Conservation (phyloP, 1,140 invertebrate species). For the Dysdera silvatica region DNA sequence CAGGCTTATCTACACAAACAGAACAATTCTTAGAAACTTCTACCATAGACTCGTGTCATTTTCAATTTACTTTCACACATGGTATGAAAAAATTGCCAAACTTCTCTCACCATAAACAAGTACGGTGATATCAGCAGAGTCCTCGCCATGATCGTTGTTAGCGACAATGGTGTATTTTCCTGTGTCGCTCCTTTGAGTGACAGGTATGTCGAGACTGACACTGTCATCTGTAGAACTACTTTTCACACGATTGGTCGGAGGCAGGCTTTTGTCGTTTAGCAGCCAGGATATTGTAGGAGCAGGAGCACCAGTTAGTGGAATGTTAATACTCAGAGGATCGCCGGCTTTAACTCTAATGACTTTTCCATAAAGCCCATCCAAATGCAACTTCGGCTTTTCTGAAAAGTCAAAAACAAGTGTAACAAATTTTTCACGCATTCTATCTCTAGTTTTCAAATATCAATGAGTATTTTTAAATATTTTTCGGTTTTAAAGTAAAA, state of each 20-base stretch:
- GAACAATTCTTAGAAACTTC: not conserved
- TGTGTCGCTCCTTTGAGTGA: constrained; percentile 78
- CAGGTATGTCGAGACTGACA: constrained; percentile 78
- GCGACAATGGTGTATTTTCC: constrained; percentile 87
- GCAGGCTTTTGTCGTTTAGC: constrained; percentile 63
- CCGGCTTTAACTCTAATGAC: constrained; percentile 94
- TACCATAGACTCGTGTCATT: not conserved
- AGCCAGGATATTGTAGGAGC: constrained; percentile 85
- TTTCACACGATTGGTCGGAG: constrained; percentile 50
- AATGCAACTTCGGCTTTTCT: constrained; percentile 81
- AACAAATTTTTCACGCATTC: not conserved
- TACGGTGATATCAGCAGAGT: constrained; percentile 87
- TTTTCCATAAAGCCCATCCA: constrained; percentile 81
- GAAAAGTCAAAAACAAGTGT: constrained; percentile 45
- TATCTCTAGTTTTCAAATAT: not conserved
- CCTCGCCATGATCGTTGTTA: constrained; percentile 78
- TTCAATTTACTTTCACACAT: constrained; percentile 51
- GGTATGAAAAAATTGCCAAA: constrained; percentile 36
- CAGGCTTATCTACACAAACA: constrained; percentile 81
- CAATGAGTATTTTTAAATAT: constrained; percentile 1
- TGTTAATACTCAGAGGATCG: constrained; percentile 88
- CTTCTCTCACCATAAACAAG: constrained; percentile 47
- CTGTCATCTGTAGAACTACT: constrained; percentile 74
- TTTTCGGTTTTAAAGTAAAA: not conserved
- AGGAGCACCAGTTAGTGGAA: constrained; percentile 89